phyloP scores from a whole-genome alignment of 1,140 invertebrate species.

The Scaptomyza montana region DNA sequence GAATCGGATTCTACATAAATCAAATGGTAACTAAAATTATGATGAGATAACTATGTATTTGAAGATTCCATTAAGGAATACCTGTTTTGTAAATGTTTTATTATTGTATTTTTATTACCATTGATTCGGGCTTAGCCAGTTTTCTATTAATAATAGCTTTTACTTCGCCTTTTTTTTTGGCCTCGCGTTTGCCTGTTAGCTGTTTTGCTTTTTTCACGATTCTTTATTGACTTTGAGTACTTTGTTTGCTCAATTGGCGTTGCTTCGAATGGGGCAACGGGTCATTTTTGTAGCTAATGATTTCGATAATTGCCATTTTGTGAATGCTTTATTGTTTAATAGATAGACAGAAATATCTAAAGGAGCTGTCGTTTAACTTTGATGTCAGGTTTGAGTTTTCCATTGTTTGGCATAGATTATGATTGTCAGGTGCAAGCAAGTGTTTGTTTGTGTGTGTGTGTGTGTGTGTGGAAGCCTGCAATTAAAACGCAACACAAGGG shows the following conservation, averaged over 20 bases:
- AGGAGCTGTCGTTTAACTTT: conserved; percentile 43
- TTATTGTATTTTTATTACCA: not conserved
- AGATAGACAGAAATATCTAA: conserved; percentile 15
- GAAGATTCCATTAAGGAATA: not conserved
- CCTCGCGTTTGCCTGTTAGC: conserved; percentile 15
- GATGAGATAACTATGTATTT: not conserved
- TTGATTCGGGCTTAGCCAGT: not conserved
- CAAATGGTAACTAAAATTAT: conserved; percentile 5
- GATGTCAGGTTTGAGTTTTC: conserved; percentile 15
- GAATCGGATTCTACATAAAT: not conserved
- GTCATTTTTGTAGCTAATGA: conserved; percentile 66
- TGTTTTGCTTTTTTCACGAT: conserved; percentile 22
- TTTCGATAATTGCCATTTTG: conserved; percentile 78
- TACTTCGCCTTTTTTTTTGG: conserved; percentile 21
- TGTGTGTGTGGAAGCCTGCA: conserved; percentile 19
- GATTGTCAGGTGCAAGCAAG: conserved; percentile 35
- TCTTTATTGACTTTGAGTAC: conserved; percentile 47
- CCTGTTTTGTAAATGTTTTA: not conserved
- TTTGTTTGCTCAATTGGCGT: conserved; percentile 40
- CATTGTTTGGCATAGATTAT: conserved; percentile 41
- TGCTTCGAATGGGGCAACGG: conserved; percentile 17
- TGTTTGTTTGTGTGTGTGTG: too few relatives aligned
- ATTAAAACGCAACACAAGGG: conserved; percentile 44
- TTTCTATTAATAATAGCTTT: conserved; percentile 19
- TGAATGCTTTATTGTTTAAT: conserved; percentile 66